Percentiles rank a stretch among this genome's conserved stretches.
phyloP scores from a whole-genome alignment of 2,797 vertebrate species.

The Hoplostethus atlanticus region DNA sequence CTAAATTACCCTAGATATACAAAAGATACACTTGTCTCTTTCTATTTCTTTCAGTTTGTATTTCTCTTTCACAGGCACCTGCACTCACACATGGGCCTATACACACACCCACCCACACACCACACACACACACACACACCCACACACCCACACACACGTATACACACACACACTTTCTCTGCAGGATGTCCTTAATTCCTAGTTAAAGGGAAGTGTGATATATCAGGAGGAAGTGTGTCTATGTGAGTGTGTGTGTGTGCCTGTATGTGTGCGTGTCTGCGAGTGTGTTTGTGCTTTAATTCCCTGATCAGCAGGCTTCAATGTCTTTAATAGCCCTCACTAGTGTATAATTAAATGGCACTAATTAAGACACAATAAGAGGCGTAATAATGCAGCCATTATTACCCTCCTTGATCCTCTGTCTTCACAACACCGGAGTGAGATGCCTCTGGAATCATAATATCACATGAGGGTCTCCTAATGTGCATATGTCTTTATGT shows the following conservation, averaged over 20 bases:
- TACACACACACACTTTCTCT: conserved; percentile 48
- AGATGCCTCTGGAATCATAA: conserved; percentile 76
- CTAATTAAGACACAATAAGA: conserved; percentile 85
- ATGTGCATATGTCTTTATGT: conserved; percentile 63
- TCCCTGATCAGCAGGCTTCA: conserved; percentile 80
- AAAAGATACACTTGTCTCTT: too few relatives aligned
- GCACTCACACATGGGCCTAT: neutral
- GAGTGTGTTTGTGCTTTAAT: conserved; percentile 59
- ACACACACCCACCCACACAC: neutral
- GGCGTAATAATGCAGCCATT: conserved; percentile 83
- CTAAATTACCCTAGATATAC: too few relatives aligned
- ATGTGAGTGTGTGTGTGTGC: conserved; percentile 39
- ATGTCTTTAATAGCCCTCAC: conserved; percentile 78
- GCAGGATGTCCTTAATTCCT: conserved; percentile 69
- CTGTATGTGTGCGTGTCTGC: conserved; percentile 36
- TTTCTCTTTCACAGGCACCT: neutral
- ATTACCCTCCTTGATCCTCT: conserved; percentile 79
- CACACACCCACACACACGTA: neutral
- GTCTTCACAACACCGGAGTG: conserved; percentile 68
- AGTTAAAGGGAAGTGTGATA: conserved; percentile 69
- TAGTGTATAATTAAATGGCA: conserved; percentile 83
- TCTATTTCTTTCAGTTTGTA: too few relatives aligned
- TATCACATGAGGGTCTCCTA: conserved; percentile 66
- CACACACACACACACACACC: conserved; percentile 8
- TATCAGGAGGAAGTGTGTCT: conserved; percentile 33